Percentiles rank a stretch among this genome's conserved stretches.
Conservation (phyloP, 2,888 invertebrate genomes). For the Tipula confusa region DNA sequence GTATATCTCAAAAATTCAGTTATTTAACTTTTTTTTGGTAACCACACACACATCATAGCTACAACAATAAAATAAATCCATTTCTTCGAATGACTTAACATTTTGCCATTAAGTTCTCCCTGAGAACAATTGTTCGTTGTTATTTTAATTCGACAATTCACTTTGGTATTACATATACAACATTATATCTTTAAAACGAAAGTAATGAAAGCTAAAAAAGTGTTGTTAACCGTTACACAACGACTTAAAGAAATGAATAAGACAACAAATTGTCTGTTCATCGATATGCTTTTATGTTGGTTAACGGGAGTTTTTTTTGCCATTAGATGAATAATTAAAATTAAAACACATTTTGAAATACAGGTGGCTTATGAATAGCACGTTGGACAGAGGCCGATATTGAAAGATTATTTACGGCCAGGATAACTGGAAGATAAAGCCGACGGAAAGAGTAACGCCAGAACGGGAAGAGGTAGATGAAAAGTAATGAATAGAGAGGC, state of each 20-base stretch:
- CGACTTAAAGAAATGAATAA: not conserved
- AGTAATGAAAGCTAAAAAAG: not conserved
- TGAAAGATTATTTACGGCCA: no score
- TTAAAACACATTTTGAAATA: not conserved
- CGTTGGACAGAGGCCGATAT: no score
- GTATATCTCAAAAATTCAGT: no score
- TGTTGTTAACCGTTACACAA: not conserved
- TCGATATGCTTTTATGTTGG: not conserved
- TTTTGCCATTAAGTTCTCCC: not conserved
- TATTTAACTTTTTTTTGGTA: not conserved
- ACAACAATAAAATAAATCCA: not conserved
- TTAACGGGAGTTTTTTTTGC: not conserved
- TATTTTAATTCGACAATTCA: not conserved
- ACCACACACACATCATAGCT: not conserved
- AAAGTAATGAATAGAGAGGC: no score
- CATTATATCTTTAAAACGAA: not conserved
- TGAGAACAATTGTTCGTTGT: not conserved
- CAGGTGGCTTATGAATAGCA: not conserved
- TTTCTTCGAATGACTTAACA: not conserved
- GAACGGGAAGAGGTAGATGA: no score
- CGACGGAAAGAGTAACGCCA: no score
- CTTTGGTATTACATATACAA: not conserved
- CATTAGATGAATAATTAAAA: not conserved
- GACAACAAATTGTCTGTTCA: not conserved
- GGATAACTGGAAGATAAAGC: no score